Conservation (phyloP, 30 jellyfish, hydroid and myxozoan genomes). For the Chrysaora quinquecirrha region DNA sequence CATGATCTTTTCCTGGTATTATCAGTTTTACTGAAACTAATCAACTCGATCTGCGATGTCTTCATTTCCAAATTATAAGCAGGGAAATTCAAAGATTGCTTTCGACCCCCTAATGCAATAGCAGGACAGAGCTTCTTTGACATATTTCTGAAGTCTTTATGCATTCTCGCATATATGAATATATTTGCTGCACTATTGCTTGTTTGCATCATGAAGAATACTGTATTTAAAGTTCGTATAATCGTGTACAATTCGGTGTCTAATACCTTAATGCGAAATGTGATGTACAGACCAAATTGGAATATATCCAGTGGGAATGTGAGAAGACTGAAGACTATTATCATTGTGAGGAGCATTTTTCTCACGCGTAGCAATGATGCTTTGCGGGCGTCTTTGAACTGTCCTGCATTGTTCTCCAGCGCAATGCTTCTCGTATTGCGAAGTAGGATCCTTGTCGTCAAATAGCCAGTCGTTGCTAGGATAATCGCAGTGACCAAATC, state of each 20-base stretch:
- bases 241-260: not conserved
- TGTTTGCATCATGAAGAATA: slow-evolving; percentile 28
- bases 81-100: not conserved
- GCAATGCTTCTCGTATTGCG: slow-evolving; percentile 7
- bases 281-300: slow-evolving; percentile 37
- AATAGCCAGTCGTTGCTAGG: slow-evolving; percentile 20
- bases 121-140: not conserved
- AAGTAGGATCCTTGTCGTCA: slow-evolving; percentile 16
- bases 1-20: no score
- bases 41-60: not conserved
- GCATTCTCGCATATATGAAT: slow-evolving; percentile 32
- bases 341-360: slow-evolving; percentile 7
- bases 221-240: slow-evolving; percentile 32
- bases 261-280: not conserved
- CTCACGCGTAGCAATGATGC: slow-evolving; percentile 21
- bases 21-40: not conserved
- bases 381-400: slow-evolving; percentile 10
- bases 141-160: slow-evolving; percentile 29
- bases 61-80: not conserved
- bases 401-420: not conserved
- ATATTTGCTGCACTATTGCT: slow-evolving; percentile 49
- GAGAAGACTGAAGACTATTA: slow-evolving; percentile 16
- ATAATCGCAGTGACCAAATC: slow-evolving; percentile 37
- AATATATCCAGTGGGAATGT: slow-evolving; percentile 43
- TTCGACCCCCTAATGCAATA: not conserved